Conservation (phyloP, 2,797 vertebrate genomes). For the Bradypus variegatus region DNA sequence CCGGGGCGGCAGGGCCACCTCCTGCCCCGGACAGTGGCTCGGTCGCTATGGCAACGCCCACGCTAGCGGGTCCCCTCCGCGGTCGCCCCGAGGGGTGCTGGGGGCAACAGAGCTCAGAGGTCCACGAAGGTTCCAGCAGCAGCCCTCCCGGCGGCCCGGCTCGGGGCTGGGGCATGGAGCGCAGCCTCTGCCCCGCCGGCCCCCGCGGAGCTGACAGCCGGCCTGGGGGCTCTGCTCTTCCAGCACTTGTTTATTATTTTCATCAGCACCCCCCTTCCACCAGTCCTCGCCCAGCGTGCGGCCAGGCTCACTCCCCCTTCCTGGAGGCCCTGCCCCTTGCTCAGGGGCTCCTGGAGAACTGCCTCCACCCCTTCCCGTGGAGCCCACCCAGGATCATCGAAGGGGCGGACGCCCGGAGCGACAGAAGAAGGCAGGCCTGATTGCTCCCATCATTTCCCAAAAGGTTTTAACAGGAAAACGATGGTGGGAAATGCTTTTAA, state of each 20-base stretch:
- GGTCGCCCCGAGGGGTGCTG: conserved; percentile 48
- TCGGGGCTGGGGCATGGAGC: background rate
- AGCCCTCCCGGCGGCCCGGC: background rate
- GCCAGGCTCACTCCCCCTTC: conserved; percentile 90
- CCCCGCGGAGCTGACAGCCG: conserved; percentile 59
- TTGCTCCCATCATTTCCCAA: conserved; percentile 11
- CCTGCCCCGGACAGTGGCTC: conserved; percentile 35
- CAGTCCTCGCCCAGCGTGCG: conserved; percentile 76
- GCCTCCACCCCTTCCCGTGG: background rate
- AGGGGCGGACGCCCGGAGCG: background rate
- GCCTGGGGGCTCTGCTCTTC: conserved; percentile 58
- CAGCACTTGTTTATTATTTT: conserved; percentile 96
- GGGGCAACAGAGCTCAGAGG: conserved; percentile 23
- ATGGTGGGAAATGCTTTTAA: background rate
- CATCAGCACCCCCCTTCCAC: conserved; percentile 90
- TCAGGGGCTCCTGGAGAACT: conserved; percentile 56
- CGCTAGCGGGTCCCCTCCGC: conserved; percentile 57
- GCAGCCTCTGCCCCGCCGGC: conserved; percentile 23
- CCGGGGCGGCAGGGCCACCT: conserved; percentile 30
- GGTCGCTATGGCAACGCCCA: conserved; percentile 67
- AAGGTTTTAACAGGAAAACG: background rate
- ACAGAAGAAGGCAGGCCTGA: background rate
- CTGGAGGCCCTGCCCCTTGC: conserved; percentile 78
- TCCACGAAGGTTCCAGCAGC: background rate
- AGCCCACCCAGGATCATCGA: conserved; percentile 43